These are phyloP conservation scores for Probosciger aterrimus DNA, from an alignment of 2,113 vertebrate genomes.

Conservation along the genomic window DNA sequence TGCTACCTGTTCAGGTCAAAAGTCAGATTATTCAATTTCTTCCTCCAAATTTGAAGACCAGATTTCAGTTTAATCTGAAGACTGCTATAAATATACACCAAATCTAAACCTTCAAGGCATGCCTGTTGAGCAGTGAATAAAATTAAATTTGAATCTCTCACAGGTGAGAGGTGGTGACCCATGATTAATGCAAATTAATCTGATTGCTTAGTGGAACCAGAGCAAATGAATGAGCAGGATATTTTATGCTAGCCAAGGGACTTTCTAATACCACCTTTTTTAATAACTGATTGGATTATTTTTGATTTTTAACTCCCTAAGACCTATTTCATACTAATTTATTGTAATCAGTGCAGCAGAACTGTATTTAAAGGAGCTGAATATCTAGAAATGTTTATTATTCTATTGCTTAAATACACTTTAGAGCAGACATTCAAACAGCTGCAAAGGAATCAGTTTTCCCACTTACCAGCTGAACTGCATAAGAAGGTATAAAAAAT, in stretches of 20 bases:
- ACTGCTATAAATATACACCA: not conserved
- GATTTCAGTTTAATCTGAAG: constrained; percentile 17
- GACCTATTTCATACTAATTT: not conserved
- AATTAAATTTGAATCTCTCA: constrained; percentile 52
- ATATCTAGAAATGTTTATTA: not conserved
- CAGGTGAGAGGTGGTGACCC: constrained; percentile 43
- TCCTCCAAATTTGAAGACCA: not conserved
- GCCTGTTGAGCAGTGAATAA: constrained; percentile 25
- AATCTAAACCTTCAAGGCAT: constrained; percentile 24
- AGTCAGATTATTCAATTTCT: not conserved
- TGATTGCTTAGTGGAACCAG: constrained; percentile 31
- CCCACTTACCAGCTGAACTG: not conserved
- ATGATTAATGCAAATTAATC: constrained; percentile 53
- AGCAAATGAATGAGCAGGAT: constrained; percentile 1
- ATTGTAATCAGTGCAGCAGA: not conserved
- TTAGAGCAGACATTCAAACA: not conserved
- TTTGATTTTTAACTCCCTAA: not conserved
- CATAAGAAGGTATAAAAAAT: not conserved
- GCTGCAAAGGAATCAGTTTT: not conserved
- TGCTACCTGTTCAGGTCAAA: not conserved
- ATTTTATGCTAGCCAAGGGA: constrained; percentile 21
- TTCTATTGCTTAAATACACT: not conserved
- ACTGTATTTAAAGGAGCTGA: not conserved
- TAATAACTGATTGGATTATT: constrained; percentile 32
- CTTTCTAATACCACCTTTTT: not conserved